These are phyloP conservation scores for Cyanistes caeruleus DNA, from an alignment of 2,113 vertebrate species.

Conservation along the genomic window DNA sequence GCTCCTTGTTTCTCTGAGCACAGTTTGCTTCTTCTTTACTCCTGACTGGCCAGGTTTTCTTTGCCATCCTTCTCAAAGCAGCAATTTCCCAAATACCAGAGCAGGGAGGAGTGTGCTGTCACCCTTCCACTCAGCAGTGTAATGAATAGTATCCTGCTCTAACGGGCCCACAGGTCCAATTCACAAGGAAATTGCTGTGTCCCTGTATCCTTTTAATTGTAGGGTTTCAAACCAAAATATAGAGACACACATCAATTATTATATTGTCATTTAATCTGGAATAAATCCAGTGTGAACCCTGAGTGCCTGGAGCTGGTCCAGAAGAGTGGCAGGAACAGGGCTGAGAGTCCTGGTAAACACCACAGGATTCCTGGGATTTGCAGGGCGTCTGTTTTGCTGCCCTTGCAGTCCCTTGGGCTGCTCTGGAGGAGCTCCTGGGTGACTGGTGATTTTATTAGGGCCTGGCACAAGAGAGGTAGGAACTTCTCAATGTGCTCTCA, in stretches of 20 bases:
- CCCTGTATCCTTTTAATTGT: slow-evolving; percentile 17
- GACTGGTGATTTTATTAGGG: slow-evolving; percentile 10
- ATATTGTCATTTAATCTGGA: slow-evolving; percentile 47
- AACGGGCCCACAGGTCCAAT: neutral
- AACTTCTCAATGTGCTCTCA: slow-evolving; percentile 37
- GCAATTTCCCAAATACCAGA: neutral
- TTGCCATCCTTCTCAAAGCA: neutral
- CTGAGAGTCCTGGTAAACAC: slow-evolving; percentile 31
- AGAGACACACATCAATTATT: neutral
- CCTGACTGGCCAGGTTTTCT: neutral
- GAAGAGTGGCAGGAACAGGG: neutral
- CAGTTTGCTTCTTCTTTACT: neutral
- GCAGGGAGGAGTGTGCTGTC: neutral
- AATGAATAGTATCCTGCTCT: neutral
- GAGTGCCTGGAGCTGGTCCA: slow-evolving; percentile 15
- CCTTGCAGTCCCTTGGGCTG: slow-evolving; percentile 12
- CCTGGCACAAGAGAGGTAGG: slow-evolving; percentile 19
- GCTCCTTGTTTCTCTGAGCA: neutral
- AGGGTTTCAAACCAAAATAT: slow-evolving; percentile 8
- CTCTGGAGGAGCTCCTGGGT: slow-evolving; percentile 49
- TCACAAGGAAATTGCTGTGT: slow-evolving; percentile 18
- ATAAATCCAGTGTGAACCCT: slow-evolving; percentile 23
- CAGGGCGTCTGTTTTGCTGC: slow-evolving; percentile 46
- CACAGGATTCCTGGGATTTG: slow-evolving; percentile 53
- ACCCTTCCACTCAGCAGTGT: neutral